These are phyloP conservation scores for Dallia pectoralis DNA, from an alignment of 2,797 vertebrate genomes.

Conservation along the genomic window DNA sequence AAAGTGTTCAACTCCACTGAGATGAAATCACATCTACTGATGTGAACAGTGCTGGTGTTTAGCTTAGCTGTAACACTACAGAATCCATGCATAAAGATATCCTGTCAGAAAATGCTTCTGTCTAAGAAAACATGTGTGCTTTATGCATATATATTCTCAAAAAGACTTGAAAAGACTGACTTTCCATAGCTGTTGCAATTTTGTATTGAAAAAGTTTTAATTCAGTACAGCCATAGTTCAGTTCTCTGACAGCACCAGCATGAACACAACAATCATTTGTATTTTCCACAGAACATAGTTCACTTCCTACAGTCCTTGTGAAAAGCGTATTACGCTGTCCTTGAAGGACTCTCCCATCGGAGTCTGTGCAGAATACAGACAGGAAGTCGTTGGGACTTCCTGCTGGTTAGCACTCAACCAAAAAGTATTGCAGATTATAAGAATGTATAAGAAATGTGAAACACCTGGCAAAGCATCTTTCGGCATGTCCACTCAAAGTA, in stretches of 20 bases:
- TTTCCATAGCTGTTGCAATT: neutral
- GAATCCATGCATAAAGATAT: no score
- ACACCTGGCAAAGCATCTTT: slow-evolving; percentile 23
- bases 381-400: no score
- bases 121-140: no score
- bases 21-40: neutral
- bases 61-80: neutral
- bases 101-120: no score
- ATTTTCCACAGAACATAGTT: neutral
- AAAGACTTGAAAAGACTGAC: neutral
- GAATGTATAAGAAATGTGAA: slow-evolving; percentile 3
- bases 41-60: slow-evolving; percentile 30
- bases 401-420: slow-evolving; percentile 19
- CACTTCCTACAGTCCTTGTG: neutral
- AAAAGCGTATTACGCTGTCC: neutral
- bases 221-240: neutral
- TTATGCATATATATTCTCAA: no score
- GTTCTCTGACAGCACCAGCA: neutral
- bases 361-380: no score
- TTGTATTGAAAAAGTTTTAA: neutral
- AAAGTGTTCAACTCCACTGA: slow-evolving; percentile 37
- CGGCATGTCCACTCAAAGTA: slow-evolving; percentile 30
- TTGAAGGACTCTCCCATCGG: no score
- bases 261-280: neutral
- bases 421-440: slow-evolving; percentile 22